Percentiles rank a stretch among this genome's conserved stretches.
These are phyloP conservation scores for Ligdia adustata DNA, from an alignment of 2,888 invertebrate genomes.

Conservation along the genomic window DNA sequence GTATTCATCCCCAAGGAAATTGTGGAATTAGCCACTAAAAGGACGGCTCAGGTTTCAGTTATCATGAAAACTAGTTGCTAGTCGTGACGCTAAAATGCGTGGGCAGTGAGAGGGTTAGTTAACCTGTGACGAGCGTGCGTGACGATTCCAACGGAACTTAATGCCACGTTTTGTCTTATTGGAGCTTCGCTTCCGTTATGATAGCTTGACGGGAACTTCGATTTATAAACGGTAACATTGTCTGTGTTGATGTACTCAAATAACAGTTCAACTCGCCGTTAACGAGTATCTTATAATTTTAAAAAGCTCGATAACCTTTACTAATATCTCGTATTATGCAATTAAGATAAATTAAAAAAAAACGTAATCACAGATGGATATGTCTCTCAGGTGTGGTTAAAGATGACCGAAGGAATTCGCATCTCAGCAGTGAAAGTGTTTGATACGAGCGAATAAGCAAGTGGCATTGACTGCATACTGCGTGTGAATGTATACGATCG, in stretches of 20 bases:
- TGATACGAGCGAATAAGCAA: slow-evolving; percentile 29
- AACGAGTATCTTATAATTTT: no score
- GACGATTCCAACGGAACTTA: slow-evolving; percentile 33
- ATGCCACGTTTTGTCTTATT: slow-evolving; percentile 14
- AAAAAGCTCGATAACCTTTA: no score
- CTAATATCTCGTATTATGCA: no score
- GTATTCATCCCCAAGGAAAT: no score
- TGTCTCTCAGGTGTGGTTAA: slow-evolving; percentile 6
- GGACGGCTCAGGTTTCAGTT: no score
- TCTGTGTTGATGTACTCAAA: not conserved
- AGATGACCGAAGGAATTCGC: slow-evolving; percentile 16
- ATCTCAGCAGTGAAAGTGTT: slow-evolving; percentile 17
- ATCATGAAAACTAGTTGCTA: not conserved
- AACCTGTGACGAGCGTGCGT: slow-evolving; percentile 40
- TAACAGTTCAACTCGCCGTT: no score
- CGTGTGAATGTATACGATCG: slow-evolving; percentile 22
- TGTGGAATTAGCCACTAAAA: slow-evolving; percentile 24
- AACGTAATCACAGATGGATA: no score
- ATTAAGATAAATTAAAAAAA: no score
- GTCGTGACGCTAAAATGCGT: slow-evolving; percentile 20
- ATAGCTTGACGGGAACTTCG: slow-evolving; percentile 3
- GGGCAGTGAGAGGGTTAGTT: slow-evolving; percentile 36
- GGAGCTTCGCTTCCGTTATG: slow-evolving; percentile 19
- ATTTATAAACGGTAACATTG: not conserved
- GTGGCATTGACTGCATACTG: slow-evolving; percentile 38